These are phyloP conservation scores for Pangasianodon gigas DNA, from an alignment of 2,113 vertebrate species.

Conservation along the genomic window DNA sequence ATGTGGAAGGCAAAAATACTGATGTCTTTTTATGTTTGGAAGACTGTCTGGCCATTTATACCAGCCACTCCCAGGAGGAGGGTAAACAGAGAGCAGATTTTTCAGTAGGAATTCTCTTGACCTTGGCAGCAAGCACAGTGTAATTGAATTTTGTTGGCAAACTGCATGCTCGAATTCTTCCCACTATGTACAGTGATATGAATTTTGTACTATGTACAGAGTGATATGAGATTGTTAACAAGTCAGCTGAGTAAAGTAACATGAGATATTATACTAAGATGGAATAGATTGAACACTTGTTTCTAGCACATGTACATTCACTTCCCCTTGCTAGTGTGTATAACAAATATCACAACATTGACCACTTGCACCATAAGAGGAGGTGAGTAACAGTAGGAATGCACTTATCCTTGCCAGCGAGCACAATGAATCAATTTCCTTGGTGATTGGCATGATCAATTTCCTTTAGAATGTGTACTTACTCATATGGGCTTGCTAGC, in stretches of 20 bases:
- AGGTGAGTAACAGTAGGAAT: background rate
- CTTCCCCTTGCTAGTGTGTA: background rate
- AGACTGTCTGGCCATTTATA: background rate
- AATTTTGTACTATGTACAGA: background rate
- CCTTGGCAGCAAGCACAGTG: background rate
- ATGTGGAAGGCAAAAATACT: background rate
- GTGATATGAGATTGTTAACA: background rate
- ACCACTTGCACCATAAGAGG: background rate
- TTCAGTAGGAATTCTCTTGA: conserved; percentile 7
- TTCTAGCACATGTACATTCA: background rate
- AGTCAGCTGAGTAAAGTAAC: background rate
- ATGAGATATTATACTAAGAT: background rate
- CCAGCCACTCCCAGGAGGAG: background rate
- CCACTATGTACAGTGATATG: background rate
- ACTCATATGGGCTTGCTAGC: background rate
- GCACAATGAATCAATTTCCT: background rate
- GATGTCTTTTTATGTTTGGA: background rate
- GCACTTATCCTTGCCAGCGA: background rate
- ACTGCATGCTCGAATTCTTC: background rate
- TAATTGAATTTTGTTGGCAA: background rate
- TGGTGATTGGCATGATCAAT: background rate
- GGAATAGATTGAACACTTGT: background rate
- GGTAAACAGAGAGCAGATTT: background rate
- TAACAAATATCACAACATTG: background rate
- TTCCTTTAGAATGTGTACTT: background rate